phyloP scores from a whole-genome alignment of 2,797 vertebrate species.

The Capromys pilorides region DNA sequence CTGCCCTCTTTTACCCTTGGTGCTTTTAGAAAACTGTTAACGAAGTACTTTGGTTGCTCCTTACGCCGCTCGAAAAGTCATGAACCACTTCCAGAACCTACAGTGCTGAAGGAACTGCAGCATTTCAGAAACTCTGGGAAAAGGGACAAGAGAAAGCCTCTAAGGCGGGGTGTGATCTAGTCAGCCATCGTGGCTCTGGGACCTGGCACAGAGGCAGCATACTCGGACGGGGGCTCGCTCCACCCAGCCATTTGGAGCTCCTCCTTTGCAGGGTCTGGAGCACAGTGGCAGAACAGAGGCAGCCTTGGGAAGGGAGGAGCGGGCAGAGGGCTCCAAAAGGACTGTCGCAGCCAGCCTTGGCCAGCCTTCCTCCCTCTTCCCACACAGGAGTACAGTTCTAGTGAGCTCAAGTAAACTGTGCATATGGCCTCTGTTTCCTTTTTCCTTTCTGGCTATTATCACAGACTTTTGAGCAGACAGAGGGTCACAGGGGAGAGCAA shows the following conservation, averaged over 20 bases:
- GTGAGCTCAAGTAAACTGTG: slow-evolving; percentile 65
- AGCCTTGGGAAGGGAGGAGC: slow-evolving; percentile 51
- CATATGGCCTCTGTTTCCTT: neutral
- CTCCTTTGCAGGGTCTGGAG: slow-evolving; percentile 39
- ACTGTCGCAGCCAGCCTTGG: slow-evolving; percentile 63
- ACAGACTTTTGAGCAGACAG: neutral
- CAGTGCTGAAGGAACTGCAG: neutral
- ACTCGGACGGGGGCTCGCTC: neutral
- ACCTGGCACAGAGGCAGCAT: neutral
- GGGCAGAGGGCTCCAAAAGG: slow-evolving; percentile 10
- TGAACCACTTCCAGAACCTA: neutral
- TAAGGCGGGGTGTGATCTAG: neutral
- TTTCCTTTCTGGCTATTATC: slow-evolving; percentile 40
- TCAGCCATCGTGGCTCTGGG: neutral
- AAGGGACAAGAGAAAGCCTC: slow-evolving; percentile 1
- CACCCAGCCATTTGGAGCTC: slow-evolving; percentile 1
- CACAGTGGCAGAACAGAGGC: slow-evolving; percentile 32
- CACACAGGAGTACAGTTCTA: slow-evolving; percentile 6
- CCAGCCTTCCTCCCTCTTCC: slow-evolving; percentile 56
- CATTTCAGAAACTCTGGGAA: neutral
- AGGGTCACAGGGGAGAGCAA: neutral
- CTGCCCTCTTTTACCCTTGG: neutral
- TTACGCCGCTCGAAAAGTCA: neutral
- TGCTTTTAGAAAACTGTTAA: neutral
- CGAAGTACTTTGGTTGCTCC: neutral